A percentile compares a stretch with the other conserved stretches of the same genome.
phyloP scores from a whole-genome alignment of 2,797 vertebrate species.

The Sebastes hubbsi region DNA sequence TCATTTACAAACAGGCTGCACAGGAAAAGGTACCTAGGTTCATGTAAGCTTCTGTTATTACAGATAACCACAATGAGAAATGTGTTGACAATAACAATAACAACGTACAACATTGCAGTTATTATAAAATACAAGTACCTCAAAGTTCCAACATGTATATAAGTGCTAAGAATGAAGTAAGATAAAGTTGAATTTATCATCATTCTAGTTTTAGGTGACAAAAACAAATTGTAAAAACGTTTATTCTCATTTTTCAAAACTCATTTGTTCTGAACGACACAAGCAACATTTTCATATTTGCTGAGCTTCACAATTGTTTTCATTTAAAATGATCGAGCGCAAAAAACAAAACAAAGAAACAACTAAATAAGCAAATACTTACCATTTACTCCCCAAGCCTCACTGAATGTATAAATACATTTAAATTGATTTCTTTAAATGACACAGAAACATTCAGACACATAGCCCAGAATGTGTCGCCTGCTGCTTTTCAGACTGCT shows the following conservation, averaged over 20 bases:
- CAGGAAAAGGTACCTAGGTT: conserved; percentile 69
- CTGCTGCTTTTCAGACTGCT: not conserved
- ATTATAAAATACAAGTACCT: conserved; percentile 36
- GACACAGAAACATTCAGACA: not conserved
- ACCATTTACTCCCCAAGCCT: not conserved
- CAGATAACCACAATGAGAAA: conserved; percentile 49
- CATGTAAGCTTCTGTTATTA: conserved; percentile 50
- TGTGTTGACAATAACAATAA: conserved; percentile 1
- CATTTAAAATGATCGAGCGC: not conserved
- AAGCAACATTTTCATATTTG: not conserved
- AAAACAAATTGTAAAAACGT: not conserved
- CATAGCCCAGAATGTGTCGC: not conserved
- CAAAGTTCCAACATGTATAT: not conserved
- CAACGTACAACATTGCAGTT: not conserved
- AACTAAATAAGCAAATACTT: not conserved
- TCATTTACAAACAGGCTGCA: conserved; percentile 48
- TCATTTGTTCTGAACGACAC: not conserved
- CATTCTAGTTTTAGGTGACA: not conserved
- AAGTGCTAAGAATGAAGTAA: conserved; percentile 14
- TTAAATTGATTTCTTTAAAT: not conserved
- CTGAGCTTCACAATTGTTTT: not conserved
- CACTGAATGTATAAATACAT: not conserved
- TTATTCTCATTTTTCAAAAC: not conserved
- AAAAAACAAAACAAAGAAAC: not conserved
- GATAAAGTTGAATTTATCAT: not conserved